These are phyloP conservation scores for Notodonta ziczac DNA, from an alignment of 2,888 invertebrate genomes.

Conservation along the genomic window DNA sequence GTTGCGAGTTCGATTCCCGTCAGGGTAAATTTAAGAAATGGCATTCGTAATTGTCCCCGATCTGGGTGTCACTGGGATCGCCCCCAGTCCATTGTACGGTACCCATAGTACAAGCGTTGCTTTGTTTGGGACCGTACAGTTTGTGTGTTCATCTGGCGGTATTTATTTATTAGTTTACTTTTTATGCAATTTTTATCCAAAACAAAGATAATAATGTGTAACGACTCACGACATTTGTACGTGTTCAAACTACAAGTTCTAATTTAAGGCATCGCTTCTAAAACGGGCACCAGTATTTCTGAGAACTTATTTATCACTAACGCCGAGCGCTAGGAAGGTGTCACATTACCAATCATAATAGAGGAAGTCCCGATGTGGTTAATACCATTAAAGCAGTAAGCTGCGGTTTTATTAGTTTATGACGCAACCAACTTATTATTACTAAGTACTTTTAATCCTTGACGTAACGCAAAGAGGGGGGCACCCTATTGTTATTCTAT, in stretches of 20 bases:
- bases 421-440: no score
- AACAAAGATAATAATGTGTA: background rate
- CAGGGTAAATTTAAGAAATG: no score
- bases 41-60: no score
- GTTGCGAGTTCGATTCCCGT: no score
- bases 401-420: background rate
- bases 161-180: background rate
- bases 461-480: background rate
- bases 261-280: background rate
- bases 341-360: slow-evolving; percentile 1
- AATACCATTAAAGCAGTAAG: background rate
- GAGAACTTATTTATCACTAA: background rate
- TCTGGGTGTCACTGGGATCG: no score
- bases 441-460: no score
- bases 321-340: slow-evolving; percentile 1
- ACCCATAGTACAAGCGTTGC: no score
- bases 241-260: background rate
- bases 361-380: slow-evolving; percentile 1
- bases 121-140: no score
- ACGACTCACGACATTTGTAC: background rate
- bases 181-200: background rate
- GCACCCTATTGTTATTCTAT: no score
- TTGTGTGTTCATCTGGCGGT: no score
- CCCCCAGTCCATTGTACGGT: no score
- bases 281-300: slow-evolving; percentile 3